Conservation (phyloP, 2,113 vertebrate genomes). For the Corynorhinus townsendii region DNA sequence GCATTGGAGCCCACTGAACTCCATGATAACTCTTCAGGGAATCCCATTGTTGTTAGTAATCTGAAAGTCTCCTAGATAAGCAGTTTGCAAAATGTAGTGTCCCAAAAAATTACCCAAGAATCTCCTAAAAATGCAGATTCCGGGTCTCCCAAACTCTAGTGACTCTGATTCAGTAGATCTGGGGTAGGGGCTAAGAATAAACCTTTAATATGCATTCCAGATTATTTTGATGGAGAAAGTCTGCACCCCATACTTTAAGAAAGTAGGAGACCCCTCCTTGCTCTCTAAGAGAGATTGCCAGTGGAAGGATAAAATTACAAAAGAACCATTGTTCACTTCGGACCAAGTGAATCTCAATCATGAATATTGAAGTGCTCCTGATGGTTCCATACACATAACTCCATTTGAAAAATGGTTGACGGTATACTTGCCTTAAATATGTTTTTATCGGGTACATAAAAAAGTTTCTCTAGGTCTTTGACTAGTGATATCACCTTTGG, state of each 20-base stretch:
- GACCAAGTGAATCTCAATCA: background rate
- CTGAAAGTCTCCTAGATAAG: background rate
- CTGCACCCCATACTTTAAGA: background rate
- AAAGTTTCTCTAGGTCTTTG: background rate
- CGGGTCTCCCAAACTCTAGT: background rate
- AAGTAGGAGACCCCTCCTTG: background rate
- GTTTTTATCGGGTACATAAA: background rate
- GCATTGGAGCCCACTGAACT: background rate
- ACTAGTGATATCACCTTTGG: background rate
- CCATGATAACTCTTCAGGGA: background rate
- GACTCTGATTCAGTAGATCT: background rate
- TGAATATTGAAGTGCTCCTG: background rate
- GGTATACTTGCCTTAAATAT: background rate
- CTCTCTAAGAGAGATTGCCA: background rate
- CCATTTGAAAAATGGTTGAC: background rate
- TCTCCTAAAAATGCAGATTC: background rate
- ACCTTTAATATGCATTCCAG: background rate
- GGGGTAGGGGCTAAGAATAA: background rate
- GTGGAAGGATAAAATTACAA: background rate
- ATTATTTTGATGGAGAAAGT: background rate
- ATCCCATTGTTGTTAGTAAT: background rate
- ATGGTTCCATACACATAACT: background rate
- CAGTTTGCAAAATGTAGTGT: background rate
- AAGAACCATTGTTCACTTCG: background rate
- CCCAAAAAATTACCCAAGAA: background rate